Evolutionary conservation across 2,113 vertebrate genomes (phyloP).

Genomic region (Ailuropoda melanoleuca): DNA sequence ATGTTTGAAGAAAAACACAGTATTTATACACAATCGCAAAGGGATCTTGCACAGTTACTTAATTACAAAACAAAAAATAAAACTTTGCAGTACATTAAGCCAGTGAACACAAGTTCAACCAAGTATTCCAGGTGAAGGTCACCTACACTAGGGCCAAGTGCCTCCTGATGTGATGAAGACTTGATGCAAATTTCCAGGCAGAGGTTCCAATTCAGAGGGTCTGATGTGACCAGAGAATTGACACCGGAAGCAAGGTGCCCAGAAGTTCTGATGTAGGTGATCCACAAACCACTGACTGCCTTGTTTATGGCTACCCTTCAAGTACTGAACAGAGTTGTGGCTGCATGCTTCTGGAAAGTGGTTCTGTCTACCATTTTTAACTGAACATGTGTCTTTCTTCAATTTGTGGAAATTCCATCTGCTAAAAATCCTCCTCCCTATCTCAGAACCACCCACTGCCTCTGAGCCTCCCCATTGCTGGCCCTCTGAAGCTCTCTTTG

Average conservation of each 20-base stretch:
- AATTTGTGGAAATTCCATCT: background rate
- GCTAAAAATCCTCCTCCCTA: background rate
- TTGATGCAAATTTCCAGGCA: background rate
- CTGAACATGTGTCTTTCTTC: background rate
- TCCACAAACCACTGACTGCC: background rate
- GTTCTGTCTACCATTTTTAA: background rate
- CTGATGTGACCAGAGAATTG: no score
- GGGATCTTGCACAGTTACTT: no score
- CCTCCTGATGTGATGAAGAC: background rate
- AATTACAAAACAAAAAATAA: no score
- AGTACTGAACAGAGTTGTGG: background rate
- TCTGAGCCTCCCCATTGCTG: background rate
- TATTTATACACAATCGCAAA: background rate
- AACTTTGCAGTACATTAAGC: no score
- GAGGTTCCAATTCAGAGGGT: background rate
- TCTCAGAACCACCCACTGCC: rapidly evolving
- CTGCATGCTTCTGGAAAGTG: background rate
- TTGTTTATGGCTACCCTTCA: background rate
- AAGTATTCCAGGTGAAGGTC: background rate
- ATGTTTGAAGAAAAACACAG: no score
- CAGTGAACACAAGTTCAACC: no score
- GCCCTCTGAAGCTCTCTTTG: background rate
- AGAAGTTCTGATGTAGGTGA: no score
- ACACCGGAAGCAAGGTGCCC: no score
- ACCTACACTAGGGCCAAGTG: background rate